Evolutionary conservation across 2,888 invertebrate species (phyloP).

Genomic region (Diaprepes abbreviatus): DNA sequence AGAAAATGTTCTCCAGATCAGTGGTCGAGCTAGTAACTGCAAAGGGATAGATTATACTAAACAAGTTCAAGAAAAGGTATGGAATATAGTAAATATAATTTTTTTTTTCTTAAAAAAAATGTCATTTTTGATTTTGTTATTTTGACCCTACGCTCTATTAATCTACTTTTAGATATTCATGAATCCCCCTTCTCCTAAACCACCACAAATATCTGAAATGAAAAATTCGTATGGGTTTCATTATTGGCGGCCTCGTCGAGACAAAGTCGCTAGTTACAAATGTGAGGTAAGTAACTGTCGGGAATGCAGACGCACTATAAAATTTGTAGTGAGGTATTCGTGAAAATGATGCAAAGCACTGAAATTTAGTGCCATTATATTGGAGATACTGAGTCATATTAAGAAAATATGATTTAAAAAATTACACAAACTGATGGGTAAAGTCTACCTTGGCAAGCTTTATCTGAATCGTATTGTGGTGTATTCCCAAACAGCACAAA

Average conservation of each 20-base stretch:
- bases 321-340: no score
- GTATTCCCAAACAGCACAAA: no score
- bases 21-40: constrained; percentile 39
- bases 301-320: no score
- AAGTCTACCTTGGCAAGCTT: no score
- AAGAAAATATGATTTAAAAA: no score
- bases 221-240: constrained; percentile 57
- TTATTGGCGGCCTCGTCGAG: constrained; percentile 26
- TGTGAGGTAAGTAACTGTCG: constrained; percentile 56
- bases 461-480: no score
- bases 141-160: no score
- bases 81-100: neutral
- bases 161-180: constrained; percentile 54
- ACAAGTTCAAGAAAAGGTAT: constrained; percentile 60
- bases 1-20: constrained; percentile 48
- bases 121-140: constrained; percentile 47
- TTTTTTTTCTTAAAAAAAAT: no score
- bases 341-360: no score
- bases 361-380: no score
- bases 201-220: constrained; percentile 57
- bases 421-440: no score
- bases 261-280: constrained; percentile 34
- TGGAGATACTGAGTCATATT: no score
- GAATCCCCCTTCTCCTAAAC: constrained; percentile 58
- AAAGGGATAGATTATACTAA: constrained; percentile 54